phyloP scores from a whole-genome alignment of 2,113 vertebrate species.

The Antidorcas marsupialis region DNA sequence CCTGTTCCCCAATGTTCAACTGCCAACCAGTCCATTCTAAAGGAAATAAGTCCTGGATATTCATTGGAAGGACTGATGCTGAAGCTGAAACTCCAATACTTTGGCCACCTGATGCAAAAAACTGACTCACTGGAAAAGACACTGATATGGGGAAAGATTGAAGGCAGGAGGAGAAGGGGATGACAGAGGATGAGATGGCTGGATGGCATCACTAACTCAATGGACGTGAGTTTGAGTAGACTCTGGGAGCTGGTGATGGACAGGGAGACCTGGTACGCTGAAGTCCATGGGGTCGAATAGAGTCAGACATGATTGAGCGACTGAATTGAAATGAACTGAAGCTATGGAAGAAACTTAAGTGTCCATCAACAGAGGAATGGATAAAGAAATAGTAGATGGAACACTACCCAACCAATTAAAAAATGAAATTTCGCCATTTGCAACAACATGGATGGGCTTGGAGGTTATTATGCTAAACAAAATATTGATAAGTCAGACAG shows the following conservation, averaged over 20 bases:
- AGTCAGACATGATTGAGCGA: rapidly evolving
- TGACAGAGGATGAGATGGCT: neutral
- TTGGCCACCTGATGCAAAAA: neutral
- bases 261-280: neutral
- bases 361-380: neutral
- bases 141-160: neutral
- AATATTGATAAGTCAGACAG: neutral
- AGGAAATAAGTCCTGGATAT: neutral
- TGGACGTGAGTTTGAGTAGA: neutral
- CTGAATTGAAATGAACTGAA: neutral
- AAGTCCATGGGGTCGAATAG: neutral
- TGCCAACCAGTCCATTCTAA: neutral
- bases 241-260: neutral
- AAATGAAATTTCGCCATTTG: neutral
- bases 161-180: neutral
- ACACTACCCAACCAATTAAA: neutral
- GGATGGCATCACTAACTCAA: neutral
- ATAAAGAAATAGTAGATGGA: neutral
- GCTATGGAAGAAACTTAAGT: neutral
- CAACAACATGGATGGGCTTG: neutral
- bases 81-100: neutral
- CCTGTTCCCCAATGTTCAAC: neutral
- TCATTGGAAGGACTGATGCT: neutral
- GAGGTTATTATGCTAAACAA: neutral
- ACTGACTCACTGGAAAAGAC: neutral